Percentiles rank a stretch among this genome's conserved stretches.
Conservation (phyloP, 2,797 vertebrate species). For the Acridotheres tristis region DNA sequence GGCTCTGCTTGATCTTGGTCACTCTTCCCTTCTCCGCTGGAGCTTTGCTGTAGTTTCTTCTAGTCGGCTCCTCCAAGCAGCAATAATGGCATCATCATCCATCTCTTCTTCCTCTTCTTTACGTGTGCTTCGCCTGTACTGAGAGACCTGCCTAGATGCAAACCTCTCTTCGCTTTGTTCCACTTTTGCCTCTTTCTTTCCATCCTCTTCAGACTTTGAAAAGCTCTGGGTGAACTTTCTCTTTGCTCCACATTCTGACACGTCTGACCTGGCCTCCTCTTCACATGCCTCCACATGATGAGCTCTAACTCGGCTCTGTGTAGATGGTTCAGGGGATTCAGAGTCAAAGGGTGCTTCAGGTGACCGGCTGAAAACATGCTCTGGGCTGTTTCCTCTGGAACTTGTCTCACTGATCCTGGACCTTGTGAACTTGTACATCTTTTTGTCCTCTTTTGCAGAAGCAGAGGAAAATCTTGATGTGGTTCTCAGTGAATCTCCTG, state of each 20-base stretch:
- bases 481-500: slow-evolving; percentile 70
- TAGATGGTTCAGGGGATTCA: slow-evolving; percentile 55
- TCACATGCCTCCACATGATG: slow-evolving; percentile 67
- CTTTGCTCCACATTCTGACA: slow-evolving; percentile 76
- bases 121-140: slow-evolving; percentile 75
- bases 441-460: slow-evolving; percentile 65
- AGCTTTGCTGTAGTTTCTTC: slow-evolving; percentile 82
- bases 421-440: slow-evolving; percentile 68
- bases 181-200: slow-evolving; percentile 70
- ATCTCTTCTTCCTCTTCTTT: slow-evolving; percentile 84
- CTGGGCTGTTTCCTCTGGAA: slow-evolving; percentile 73
- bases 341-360: slow-evolving; percentile 59
- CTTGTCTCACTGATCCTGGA: slow-evolving; percentile 69
- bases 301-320: slow-evolving; percentile 44
- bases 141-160: slow-evolving; percentile 73
- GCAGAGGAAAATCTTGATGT: slow-evolving; percentile 76
- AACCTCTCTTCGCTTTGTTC: slow-evolving; percentile 78
- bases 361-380: slow-evolving; percentile 63
- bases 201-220: slow-evolving; percentile 74
- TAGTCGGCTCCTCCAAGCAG: slow-evolving; percentile 87
- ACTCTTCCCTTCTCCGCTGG: slow-evolving; percentile 73
- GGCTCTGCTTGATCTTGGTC: slow-evolving; percentile 36
- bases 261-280: slow-evolving; percentile 69
- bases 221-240: slow-evolving; percentile 81
- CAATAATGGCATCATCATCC: slow-evolving; percentile 88